A percentile compares a stretch with the other conserved stretches of the same genome.
Conservation (phyloP, 2,113 vertebrate species). For the Pterocles burchelli region DNA sequence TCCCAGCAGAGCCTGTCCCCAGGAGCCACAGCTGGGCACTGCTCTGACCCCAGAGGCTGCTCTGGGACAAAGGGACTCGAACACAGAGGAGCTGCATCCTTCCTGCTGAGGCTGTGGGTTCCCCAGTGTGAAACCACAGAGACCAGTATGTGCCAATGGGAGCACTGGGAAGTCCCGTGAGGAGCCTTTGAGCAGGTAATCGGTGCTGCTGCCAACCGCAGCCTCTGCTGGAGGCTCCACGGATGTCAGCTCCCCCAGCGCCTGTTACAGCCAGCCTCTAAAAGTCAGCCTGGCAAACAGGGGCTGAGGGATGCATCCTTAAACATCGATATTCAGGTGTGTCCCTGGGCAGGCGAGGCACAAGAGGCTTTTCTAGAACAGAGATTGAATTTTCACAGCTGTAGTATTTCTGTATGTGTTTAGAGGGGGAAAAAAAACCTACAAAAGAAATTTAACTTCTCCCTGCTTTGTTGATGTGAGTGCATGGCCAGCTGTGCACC, state of each 20-base stretch:
- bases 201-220: neutral
- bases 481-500: rapidly evolving
- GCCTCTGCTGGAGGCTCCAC: neutral
- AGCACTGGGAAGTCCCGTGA: rapidly evolving
- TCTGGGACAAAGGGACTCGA: neutral
- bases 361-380: neutral
- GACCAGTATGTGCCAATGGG: rapidly evolving
- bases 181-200: neutral
- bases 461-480: rapidly evolving
- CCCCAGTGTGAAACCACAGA: neutral
- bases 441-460: rapidly evolving
- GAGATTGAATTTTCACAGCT: neutral
- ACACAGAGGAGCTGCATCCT: neutral
- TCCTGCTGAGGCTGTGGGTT: neutral
- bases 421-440: rapidly evolving
- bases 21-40: neutral
- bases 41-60: neutral
- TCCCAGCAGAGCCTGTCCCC: neutral
- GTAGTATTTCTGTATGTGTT: neutral
- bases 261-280: neutral
- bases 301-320: neutral
- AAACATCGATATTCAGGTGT: neutral
- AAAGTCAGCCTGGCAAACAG: neutral
- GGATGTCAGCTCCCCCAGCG: neutral
- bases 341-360: neutral